Conservation (phyloP, 92 coral and sea anemone species). For the Ricordea florida region DNA sequence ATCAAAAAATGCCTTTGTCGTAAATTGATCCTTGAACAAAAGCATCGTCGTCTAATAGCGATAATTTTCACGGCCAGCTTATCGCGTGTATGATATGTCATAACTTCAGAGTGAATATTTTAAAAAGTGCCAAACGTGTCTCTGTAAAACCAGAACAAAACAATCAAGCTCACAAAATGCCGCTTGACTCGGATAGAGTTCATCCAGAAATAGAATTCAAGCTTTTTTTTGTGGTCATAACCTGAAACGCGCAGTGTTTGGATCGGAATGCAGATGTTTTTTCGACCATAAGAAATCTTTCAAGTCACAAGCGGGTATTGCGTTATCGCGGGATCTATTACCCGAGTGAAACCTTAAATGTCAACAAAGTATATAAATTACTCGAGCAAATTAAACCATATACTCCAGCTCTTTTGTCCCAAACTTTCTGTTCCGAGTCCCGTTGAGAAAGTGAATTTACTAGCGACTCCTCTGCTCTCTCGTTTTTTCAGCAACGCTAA, state of each 20-base stretch:
- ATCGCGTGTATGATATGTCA: not conserved
- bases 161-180: too few relatives aligned
- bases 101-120: conserved; percentile 1
- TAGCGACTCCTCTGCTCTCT: not conserved
- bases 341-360: not conserved
- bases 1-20: conserved; percentile 29
- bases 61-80: conserved; percentile 9
- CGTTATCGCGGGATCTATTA: conserved; percentile 18
- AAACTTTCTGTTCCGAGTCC: not conserved
- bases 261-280: not conserved
- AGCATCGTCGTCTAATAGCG: conserved; percentile 25
- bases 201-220: too few relatives aligned
- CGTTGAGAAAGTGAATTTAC: conserved; percentile 29
- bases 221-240: too few relatives aligned
- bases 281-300: not conserved
- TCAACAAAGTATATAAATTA: conserved; percentile 12
- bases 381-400: not conserved
- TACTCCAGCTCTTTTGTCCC: not conserved
- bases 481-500: conserved; percentile 36
- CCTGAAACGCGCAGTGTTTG: too few relatives aligned
- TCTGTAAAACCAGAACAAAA: not conserved
- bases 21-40: conserved; percentile 21
- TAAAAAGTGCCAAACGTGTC: too few relatives aligned
- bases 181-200: too few relatives aligned
- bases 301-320: not conserved